Evolutionary conservation across 2,888 invertebrate genomes (phyloP).

Genomic region (Eutolmus rufibarbis): DNA sequence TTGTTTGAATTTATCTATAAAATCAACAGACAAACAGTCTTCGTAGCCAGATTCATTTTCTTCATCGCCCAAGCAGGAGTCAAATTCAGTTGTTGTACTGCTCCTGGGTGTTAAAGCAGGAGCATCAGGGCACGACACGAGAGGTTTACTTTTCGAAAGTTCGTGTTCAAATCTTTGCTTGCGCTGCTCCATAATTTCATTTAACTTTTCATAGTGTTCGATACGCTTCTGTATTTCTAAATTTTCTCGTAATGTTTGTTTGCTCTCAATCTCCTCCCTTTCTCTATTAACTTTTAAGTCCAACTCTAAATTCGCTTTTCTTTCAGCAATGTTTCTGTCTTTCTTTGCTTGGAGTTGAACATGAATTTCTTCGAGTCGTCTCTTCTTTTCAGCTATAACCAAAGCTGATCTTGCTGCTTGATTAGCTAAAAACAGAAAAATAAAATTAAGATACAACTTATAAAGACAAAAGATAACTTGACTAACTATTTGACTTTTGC

Average conservation of each 20-base stretch:
- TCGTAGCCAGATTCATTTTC: slow-evolving; percentile 51
- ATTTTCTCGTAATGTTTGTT: slow-evolving; percentile 53
- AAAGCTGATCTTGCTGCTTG: slow-evolving; percentile 51
- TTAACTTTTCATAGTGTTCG: slow-evolving; percentile 55
- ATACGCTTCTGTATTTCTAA: slow-evolving; percentile 55
- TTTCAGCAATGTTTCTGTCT: slow-evolving; percentile 55
- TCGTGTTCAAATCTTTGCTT: slow-evolving; percentile 4
- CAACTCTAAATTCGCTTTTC: slow-evolving; percentile 53
- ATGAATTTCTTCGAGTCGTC: slow-evolving; percentile 54
- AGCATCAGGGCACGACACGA: not conserved
- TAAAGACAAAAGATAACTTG: not conserved
- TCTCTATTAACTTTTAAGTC: slow-evolving; percentile 54
- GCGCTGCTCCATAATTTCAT: slow-evolving; percentile 49
- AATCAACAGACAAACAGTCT: slow-evolving; percentile 51
- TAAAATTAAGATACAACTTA: not conserved
- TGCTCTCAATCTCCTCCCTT: slow-evolving; percentile 54
- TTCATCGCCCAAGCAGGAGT: slow-evolving; percentile 53
- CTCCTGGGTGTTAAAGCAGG: slow-evolving; percentile 47
- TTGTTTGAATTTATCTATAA: slow-evolving; percentile 24
- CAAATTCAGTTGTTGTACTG: slow-evolving; percentile 53
- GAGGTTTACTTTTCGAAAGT: not conserved
- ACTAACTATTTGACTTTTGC: no score
- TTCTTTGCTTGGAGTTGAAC: slow-evolving; percentile 53
- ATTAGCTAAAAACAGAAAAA: slow-evolving; percentile 31
- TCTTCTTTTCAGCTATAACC: slow-evolving; percentile 53